A percentile compares a stretch with the other conserved stretches of the same genome.
phyloP scores from a whole-genome alignment of 2,113 vertebrate genomes.

The Cromileptes altivelis region DNA sequence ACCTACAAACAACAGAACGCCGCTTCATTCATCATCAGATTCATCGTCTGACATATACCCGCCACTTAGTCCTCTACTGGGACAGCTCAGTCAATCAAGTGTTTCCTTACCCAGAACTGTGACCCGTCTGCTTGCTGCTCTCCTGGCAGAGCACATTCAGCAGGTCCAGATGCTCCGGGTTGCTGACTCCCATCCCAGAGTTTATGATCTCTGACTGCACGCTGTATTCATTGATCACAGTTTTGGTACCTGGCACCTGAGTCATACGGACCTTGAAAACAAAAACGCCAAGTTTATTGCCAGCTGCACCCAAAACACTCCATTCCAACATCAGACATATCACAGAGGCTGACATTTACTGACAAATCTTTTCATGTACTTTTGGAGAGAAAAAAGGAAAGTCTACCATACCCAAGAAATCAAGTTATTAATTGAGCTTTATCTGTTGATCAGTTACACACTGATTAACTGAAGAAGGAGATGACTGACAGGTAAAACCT shows the following conservation, averaged over 20 bases:
- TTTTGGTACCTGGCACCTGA: constrained; percentile 83
- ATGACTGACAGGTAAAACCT: constrained; percentile 54
- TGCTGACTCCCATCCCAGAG: constrained; percentile 88
- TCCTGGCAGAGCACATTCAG: constrained; percentile 79
- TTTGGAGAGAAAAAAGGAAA: too few species aligned
- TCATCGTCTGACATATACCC: background rate
- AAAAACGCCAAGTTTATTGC: background rate
- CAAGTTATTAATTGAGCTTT: background rate
- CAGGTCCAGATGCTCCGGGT: constrained; percentile 86
- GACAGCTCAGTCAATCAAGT: too few species aligned
- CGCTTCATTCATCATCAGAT: background rate
- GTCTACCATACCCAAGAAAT: too few species aligned
- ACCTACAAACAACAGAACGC: constrained; percentile 23
- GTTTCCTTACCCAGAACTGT: constrained; percentile 44
- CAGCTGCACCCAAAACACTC: background rate
- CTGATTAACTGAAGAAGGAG: too few species aligned
- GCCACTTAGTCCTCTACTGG: fast-evolving
- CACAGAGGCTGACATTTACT: background rate
- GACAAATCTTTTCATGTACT: background rate
- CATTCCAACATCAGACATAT: background rate
- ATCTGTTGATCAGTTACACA: background rate
- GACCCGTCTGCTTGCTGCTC: background rate
- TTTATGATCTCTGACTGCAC: constrained; percentile 89
- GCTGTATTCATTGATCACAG: constrained; percentile 88
- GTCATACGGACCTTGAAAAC: constrained; percentile 86